Base-by-base conservation (phyloP, 2,888 invertebrate species). In the Eristalis intricaria region DNA sequence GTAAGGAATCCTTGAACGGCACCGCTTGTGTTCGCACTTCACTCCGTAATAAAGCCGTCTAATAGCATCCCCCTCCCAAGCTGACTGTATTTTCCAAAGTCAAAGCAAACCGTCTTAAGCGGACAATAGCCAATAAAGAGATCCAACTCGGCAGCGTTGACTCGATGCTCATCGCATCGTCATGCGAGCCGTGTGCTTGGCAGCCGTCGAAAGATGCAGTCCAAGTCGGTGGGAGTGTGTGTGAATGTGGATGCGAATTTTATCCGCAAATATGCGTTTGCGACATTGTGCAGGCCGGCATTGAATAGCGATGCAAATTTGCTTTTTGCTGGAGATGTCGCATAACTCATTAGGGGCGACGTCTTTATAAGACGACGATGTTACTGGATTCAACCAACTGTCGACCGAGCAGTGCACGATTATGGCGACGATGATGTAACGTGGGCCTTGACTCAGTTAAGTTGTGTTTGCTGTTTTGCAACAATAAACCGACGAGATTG, bases 301-400 rank as follows among this genome's bases (percentile, higher is more conserved):
- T 63, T 71, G 84, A 80, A 80, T 71, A 11, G 75, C 56, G 71
- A 76, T 76, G 81, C 66, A 81, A 80, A 81, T 84, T 81, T 76
- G 58, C 22, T 61, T 61, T 50, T 43, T 61, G 61, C 71, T 22
- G 68, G 71, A 81, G 60, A 68, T 81, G 81, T 76, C 76, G 23
- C 71, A 81, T 76, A 80, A 76, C 26, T 81, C 84, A 81, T 76
- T 76, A 76, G 66, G 68, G 70, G 56, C 58, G 73, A 81, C 76
- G 63, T 73, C n/a, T 13, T 80, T 75, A 75, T 70, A 50, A 23
- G 56, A 32, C 32, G 66, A 29, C 50, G 56, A 70, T 79, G 43
- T 11, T 19, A 19, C 50, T 19, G 19, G 19, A 50, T 19, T 19
- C 50, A 50, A 19, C 15, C 4, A 4, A 15, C 13, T 38, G 38